Evolutionary conservation across 2,797 vertebrate genomes (phyloP), one percentile per base, ranked within the genome.

Genomic region (Lepidocolaptes lacrymiger): DNA sequence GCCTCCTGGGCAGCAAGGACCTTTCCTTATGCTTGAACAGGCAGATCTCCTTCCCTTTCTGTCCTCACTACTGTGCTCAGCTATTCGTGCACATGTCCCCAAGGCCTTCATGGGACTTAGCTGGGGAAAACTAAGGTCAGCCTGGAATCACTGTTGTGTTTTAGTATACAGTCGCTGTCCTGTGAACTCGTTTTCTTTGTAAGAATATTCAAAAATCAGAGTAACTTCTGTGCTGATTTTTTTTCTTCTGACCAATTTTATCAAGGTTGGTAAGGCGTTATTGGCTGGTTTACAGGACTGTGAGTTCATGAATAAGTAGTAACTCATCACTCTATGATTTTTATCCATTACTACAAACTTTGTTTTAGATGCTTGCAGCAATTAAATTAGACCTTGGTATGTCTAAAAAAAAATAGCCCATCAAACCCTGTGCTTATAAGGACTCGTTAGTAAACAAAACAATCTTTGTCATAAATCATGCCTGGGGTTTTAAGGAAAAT

Each of bases 401-500:
- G 85, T 71, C 67, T 94, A 94, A 55, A 19, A 46, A 11, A 91
- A 84, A 69, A 44, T 5, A 3, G 14, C 89, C 76, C 72, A 86
- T 95, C 85, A 93, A 93, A 51, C 73, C 16, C 64, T 83, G 88
- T 68, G 96, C 89, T 96, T 97, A 85, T 39, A 49, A 96, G 75
- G 93, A 72, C 63, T 95, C 90, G 95, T 96, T 96, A 97, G 97
- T 95, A 97, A 97, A 89, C 85, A 91, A 97, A 95, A 88, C 83
- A 96, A 71, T 90, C n/a, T 96, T 90, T 94, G 81, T 88, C 67
- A 94, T 89, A 97, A 96, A 96, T 95, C 92, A 92, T 97, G 89
- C 76, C 88, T 94, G 56, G 80, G 58, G 20, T 97, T 97, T 97
- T 94, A 97, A 97, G 93, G 80, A 96, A 96, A 95, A 95, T 89